Evolutionary conservation across 2,797 vertebrate species (phyloP).

Genomic region (Anas capensis): DNA sequence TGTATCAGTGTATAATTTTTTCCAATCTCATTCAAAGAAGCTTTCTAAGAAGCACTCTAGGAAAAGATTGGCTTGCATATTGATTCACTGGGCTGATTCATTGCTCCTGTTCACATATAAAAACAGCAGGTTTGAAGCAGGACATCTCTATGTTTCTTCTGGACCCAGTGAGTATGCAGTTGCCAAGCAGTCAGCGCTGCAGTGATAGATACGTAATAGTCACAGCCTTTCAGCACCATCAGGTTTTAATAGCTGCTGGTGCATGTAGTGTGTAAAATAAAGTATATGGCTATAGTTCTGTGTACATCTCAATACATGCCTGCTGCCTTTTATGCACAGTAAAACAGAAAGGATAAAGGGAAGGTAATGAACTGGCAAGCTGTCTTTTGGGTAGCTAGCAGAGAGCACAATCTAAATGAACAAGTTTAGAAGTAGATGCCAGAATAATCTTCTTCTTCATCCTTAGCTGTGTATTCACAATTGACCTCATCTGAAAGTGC

Average conservation of each 20-base stretch:
- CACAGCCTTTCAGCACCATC: not conserved
- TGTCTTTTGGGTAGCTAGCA: not conserved
- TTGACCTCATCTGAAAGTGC: not conserved
- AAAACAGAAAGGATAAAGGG: not conserved
- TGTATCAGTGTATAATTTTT: not conserved
- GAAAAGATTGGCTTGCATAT: not conserved
- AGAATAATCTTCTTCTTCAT: not conserved
- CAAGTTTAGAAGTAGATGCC: not conserved
- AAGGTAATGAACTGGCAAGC: not conserved
- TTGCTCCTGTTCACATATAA: not conserved
- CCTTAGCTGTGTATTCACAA: not conserved
- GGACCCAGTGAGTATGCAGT: not conserved
- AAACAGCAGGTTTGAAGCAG: not conserved
- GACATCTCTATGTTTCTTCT: not conserved
- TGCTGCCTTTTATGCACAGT: not conserved
- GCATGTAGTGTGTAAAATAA: not conserved
- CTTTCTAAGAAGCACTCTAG: not conserved
- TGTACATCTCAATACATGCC: not conserved
- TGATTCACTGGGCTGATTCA: not conserved
- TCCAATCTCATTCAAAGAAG: not conserved
- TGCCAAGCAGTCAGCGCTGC: not conserved
- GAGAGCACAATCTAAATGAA: not conserved
- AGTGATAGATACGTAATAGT: not conserved
- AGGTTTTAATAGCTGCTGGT: slow-evolving; percentile 13
- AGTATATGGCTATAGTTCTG: not conserved